Base-by-base conservation (phyloP, 2,797 vertebrate species). In the Tachyglossus aculeatus region DNA sequence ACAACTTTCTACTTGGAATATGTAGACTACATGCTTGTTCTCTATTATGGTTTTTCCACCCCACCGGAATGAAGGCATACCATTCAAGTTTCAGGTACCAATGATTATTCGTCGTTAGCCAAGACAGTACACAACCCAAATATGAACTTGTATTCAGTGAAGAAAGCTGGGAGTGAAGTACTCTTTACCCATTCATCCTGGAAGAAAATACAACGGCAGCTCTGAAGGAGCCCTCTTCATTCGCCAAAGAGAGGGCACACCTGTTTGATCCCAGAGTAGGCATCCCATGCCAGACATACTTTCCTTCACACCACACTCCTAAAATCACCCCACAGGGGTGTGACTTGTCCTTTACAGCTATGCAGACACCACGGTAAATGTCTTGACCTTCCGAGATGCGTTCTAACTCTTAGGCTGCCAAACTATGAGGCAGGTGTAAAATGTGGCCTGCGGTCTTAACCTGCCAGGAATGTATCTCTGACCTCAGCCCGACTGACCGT, bases 361-460 rank as follows among this genome's bases (percentile, higher is more conserved):
- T 0, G 1, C 21, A 62, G 12, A 13, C 2, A 11, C 47, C 3
- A 5, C 21, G 38, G 43, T 52, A 84, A 43, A 51, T 3, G 50
- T 47, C 33, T 57, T 70, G 51, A 47, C 70, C 73, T 76, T 56
- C 11, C 9, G 60, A 77, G 53, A 58, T 56, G 39, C 33, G 53
- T 64, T 66, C 52, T 62, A 33, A 69, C 24, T 44, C 43, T 60
- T 34, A 60, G 67, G 32, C 45, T 82, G 45, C 47, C 71, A 56
- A 80, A 77, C 78, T 73, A 51, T 22, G 0, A 63, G 77, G 44
- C 18, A 67, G 56, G 27, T 33, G n/a, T 77, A 71, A 74, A 75
- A 79, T 61, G 56, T 60, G 56, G 61, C 63, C 70, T 69, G 32
- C 10, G 21, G 37, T 48, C 10, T 31, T 10, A 64, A 74, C 61